Conservation (phyloP, 2,888 invertebrate genomes). For the Charanyca ferruginea region DNA sequence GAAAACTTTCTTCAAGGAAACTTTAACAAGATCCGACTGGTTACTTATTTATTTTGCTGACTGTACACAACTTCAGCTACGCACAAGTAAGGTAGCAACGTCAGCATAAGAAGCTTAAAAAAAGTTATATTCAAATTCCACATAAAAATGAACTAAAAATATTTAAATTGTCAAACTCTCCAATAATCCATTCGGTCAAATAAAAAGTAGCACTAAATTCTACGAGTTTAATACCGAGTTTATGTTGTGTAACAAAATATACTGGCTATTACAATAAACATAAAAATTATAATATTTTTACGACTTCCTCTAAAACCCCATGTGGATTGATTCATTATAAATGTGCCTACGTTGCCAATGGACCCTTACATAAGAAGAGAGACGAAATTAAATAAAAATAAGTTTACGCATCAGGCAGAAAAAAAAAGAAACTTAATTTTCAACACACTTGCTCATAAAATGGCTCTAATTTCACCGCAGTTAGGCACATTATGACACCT, state of each 20-base stretch:
- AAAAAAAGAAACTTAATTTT: too few species aligned
- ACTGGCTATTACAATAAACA: conserved; percentile 41
- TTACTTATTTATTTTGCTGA: too few species aligned
- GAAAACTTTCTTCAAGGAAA: too few species aligned
- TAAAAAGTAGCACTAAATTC: conserved; percentile 44
- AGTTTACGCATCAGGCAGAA: too few species aligned
- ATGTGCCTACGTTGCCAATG: conserved; percentile 19
- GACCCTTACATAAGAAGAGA: conserved; percentile 2
- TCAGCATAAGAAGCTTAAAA: conserved; percentile 15
- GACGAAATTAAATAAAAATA: too few species aligned
- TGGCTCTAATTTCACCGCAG: too few species aligned
- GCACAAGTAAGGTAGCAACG: neutral
- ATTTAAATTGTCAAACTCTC: conserved; percentile 34
- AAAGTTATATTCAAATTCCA: conserved; percentile 9
- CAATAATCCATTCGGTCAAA: conserved; percentile 44
- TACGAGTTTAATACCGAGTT: conserved; percentile 33
- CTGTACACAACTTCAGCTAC: neutral
- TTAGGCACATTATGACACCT: too few species aligned
- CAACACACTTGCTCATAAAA: too few species aligned
- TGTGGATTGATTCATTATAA: conserved; percentile 41
- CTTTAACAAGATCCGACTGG: too few species aligned
- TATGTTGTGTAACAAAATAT: conserved; percentile 42
- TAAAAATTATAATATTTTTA: conserved; percentile 53
- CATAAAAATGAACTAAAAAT: conserved; percentile 36
- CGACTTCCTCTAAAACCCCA: conserved; percentile 51